These are phyloP conservation scores for Sarcophaga subvicina DNA, from an alignment of 2,888 invertebrate genomes.

Conservation along the genomic window DNA sequence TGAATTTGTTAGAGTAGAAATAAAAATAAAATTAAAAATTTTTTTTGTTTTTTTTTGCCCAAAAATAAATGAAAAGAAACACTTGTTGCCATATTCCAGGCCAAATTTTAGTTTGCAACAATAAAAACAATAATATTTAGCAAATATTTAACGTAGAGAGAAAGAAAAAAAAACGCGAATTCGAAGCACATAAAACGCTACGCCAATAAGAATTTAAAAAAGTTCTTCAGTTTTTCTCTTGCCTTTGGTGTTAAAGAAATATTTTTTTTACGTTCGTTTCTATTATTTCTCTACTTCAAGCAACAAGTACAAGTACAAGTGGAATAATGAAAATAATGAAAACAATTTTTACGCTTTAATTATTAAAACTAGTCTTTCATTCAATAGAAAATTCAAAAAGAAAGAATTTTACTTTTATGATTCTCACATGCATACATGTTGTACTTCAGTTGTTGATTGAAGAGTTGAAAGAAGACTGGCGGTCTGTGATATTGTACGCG, in stretches of 20 bases:
- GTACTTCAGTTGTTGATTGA: not conserved
- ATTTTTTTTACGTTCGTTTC: not conserved
- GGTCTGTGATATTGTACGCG: not conserved
- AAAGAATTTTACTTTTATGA: conserved; percentile 30
- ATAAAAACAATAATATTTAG: conserved; percentile 26
- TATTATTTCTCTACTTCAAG: not conserved
- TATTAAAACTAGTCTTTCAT: conserved; percentile 19
- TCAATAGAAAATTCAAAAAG: not conserved
- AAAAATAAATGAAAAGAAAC: not conserved
- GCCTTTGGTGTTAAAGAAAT: not conserved
- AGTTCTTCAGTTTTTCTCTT: too few relatives aligned
- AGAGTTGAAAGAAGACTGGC: not conserved
- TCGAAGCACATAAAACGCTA: too few relatives aligned
- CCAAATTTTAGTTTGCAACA: not conserved
- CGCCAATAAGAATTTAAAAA: too few relatives aligned
- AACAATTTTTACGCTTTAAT: conserved; percentile 23
- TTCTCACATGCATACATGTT: conserved; percentile 8
- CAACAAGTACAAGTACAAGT: not conserved
- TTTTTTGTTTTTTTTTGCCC: not conserved
- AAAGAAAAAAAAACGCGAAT: not conserved
- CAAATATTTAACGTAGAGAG: conserved; percentile 10
- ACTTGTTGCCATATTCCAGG: conserved; percentile 17
- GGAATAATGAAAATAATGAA: conserved; percentile 33
- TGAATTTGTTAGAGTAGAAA: conserved; percentile 39
- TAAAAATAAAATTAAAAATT: not conserved